Conservation (phyloP, 2,888 invertebrate species). For the Hirtodrosophila confusa region DNA sequence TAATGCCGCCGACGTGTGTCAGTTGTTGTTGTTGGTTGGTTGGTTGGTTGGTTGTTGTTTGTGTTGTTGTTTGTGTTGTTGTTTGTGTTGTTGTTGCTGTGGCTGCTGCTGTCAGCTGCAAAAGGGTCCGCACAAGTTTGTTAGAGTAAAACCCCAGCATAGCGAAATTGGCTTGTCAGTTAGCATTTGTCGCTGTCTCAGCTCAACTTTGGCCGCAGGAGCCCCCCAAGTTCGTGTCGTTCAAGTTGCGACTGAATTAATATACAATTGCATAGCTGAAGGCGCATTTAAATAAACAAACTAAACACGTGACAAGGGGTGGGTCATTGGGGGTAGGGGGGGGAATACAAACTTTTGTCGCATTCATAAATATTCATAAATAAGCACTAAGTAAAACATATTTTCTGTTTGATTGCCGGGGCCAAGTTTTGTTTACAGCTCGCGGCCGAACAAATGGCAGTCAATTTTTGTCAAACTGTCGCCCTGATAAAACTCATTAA, state of each 20-base stretch:
- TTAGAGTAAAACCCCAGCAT: constrained; percentile 40
- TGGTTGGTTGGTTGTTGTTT: constrained; percentile 14
- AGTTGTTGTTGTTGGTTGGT: constrained; percentile 40
- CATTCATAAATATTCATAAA: constrained; percentile 80
- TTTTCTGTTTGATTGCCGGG: constrained; percentile 77
- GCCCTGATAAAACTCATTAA: constrained; percentile 78
- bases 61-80: constrained; percentile 35
- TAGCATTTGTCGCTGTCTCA: constrained; percentile 76
- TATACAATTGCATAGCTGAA: constrained; percentile 78
- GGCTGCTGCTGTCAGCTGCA: constrained; percentile 59
- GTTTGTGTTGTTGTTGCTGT: constrained; percentile 7
- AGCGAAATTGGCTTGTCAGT: constrained; percentile 79
- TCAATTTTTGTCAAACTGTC: constrained; percentile 69
- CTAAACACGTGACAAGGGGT: constrained; percentile 49
- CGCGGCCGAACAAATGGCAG: constrained; percentile 66
- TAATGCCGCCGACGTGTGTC: constrained; percentile 76
- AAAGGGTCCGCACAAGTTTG: constrained; percentile 56
- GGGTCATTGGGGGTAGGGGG: not conserved
- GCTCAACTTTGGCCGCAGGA: constrained; percentile 51
- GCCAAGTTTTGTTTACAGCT: constrained; percentile 59
- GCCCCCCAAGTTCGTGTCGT: constrained; percentile 38
- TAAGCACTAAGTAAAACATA: constrained; percentile 70
- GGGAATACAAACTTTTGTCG: constrained; percentile 65
- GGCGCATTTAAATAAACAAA: constrained; percentile 79
- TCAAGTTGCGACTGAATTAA: constrained; percentile 70